Evolutionary conservation across 2,113 vertebrate genomes (phyloP).

Genomic region (Cottus gobio): DNA sequence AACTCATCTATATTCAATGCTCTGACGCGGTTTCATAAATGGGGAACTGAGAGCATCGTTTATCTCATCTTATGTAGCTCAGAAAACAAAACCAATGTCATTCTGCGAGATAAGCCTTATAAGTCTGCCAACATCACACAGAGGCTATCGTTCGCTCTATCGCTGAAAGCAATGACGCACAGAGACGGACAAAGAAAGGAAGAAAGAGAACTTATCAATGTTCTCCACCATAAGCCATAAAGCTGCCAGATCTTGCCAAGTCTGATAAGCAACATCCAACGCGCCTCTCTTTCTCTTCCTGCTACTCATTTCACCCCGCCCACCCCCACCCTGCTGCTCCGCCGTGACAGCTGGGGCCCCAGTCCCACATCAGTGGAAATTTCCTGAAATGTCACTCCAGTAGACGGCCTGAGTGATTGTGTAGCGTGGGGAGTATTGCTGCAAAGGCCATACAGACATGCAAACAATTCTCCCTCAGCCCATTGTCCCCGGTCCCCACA

Average conservation of each 20-base stretch:
- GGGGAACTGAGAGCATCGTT: conserved; percentile 37
- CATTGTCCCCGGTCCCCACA: conserved; percentile 50
- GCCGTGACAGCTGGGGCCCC: conserved; percentile 70
- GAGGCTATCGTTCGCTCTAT: conserved; percentile 47
- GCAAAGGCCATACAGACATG: conserved; percentile 42
- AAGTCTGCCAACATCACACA: conserved; percentile 45
- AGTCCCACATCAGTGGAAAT: conserved; percentile 74
- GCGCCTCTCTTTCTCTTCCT: conserved; percentile 10
- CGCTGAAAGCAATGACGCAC: conserved; percentile 60
- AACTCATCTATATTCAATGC: conserved; percentile 24
- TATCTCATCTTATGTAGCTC: conserved; percentile 50
- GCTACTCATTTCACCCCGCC: conserved; percentile 44
- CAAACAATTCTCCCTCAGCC: conserved; percentile 42
- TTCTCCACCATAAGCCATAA: conserved; percentile 52
- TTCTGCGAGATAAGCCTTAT: conserved; percentile 34
- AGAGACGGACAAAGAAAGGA: conserved; percentile 41
- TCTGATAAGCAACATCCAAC: conserved; percentile 71
- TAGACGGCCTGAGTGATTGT: conserved; percentile 54
- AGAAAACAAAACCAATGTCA: conserved; percentile 50
- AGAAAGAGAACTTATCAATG: conserved; percentile 60
- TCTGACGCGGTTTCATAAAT: conserved; percentile 36
- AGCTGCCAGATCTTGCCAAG: conserved; percentile 61
- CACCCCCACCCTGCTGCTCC: conserved; percentile 39
- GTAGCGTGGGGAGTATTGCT: conserved; percentile 41
- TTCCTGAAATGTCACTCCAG: conserved; percentile 75